phyloP scores from a whole-genome alignment of 2,113 vertebrate genomes.

The Bothrops jararaca region DNA sequence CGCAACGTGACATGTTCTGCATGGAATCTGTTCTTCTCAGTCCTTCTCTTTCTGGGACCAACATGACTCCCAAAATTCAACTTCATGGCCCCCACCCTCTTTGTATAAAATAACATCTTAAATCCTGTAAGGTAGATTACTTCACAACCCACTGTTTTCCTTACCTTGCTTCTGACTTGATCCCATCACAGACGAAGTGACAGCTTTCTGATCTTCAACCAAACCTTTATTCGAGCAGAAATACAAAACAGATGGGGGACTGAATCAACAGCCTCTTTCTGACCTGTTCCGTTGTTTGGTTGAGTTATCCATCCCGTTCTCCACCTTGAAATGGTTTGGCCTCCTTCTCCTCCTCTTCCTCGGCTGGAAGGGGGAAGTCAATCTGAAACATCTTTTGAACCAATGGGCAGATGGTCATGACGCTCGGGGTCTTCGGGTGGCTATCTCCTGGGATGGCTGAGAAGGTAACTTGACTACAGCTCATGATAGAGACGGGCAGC shows the following conservation, averaged over 20 bases:
- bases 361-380: background rate
- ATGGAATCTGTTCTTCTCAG: background rate
- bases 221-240: background rate
- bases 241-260: background rate
- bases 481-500: background rate
- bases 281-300: background rate
- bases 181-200: background rate
- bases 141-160: background rate
- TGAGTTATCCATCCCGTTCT: background rate
- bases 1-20: background rate
- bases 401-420: background rate
- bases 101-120: background rate
- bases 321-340: too few relatives aligned
- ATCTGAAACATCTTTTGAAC: conserved; percentile 11
- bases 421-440: background rate
- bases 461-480: background rate
- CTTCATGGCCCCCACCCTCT: background rate
- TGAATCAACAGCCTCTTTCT: too few relatives aligned
- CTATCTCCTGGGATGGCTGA: accelerated
- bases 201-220: background rate
- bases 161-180: background rate
- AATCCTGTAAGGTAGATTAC: background rate
- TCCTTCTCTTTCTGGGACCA: background rate
- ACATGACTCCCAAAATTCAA: background rate
- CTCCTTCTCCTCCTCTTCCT: background rate